Evolutionary conservation across 1,140 invertebrate species (phyloP).

Genomic region (Steinernema khuongi): DNA sequence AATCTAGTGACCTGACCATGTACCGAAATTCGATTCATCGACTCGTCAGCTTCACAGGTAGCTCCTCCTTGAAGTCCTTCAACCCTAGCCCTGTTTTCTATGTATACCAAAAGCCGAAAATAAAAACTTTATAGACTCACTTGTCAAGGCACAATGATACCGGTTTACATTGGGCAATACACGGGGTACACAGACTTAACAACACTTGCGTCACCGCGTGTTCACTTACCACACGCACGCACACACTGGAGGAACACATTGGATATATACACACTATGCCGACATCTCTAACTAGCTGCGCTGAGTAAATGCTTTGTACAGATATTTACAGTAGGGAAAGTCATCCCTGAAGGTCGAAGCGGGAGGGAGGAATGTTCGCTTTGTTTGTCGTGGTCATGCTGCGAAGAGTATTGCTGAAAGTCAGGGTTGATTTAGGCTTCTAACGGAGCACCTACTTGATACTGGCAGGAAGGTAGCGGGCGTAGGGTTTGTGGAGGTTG

Average conservation of each 20-base stretch:
- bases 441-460: slow-evolving; percentile 10
- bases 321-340: background rate
- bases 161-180: background rate
- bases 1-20: too few species aligned
- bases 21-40: too few species aligned
- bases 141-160: background rate
- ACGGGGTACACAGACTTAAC: background rate
- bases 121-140: background rate
- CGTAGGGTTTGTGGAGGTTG: background rate
- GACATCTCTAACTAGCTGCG: background rate
- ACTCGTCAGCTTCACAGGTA: too few species aligned
- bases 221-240: slow-evolving; percentile 16
- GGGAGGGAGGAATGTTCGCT: background rate
- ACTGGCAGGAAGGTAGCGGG: slow-evolving; percentile 7
- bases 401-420: background rate
- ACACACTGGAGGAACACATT: background rate
- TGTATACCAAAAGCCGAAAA: too few species aligned
- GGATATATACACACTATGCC: slow-evolving; percentile 1
- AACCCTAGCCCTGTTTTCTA: too few species aligned
- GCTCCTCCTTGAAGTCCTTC: too few species aligned
- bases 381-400: background rate
- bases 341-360: background rate
- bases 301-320: slow-evolving; percentile 11
- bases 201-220: background rate
- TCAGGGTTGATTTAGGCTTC: background rate